phyloP scores from a whole-genome alignment of 2,113 vertebrate species.

The Pitta sordida region DNA sequence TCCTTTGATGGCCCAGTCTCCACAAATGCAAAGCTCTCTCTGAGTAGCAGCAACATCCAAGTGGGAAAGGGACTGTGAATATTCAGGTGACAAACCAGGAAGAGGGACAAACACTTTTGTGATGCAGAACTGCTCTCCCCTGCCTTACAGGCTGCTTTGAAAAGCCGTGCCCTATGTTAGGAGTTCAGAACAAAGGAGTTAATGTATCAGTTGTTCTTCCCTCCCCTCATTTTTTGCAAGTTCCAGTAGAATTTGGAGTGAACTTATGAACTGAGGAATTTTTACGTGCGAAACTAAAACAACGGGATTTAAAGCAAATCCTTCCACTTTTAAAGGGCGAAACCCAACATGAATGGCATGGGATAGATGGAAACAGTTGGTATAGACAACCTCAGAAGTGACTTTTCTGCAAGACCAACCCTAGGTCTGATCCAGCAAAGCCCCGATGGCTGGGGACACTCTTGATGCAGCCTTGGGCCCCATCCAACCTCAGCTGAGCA shows the following conservation, averaged over 20 bases:
- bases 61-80: constrained; percentile 31
- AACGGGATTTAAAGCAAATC: neutral
- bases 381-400: neutral
- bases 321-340: neutral
- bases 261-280: neutral
- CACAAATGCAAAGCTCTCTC: constrained; percentile 31
- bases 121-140: neutral
- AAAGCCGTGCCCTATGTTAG: constrained; percentile 45
- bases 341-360: neutral
- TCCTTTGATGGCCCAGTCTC: constrained; percentile 14
- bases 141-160: neutral
- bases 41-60: neutral
- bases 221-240: neutral
- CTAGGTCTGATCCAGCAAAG: neutral
- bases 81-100: constrained; percentile 17
- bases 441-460: neutral
- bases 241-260: neutral
- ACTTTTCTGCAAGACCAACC: neutral
- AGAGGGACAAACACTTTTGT: constrained; percentile 27
- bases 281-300: neutral
- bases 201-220: neutral
- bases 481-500: neutral
- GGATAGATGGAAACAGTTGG: neutral
- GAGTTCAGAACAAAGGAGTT: constrained; percentile 7
- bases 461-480: neutral